Evolutionary conservation across 2,888 invertebrate genomes (phyloP), one percentile per base, ranked within the genome.

Genomic region (Aporophyla lueneburgensis): DNA sequence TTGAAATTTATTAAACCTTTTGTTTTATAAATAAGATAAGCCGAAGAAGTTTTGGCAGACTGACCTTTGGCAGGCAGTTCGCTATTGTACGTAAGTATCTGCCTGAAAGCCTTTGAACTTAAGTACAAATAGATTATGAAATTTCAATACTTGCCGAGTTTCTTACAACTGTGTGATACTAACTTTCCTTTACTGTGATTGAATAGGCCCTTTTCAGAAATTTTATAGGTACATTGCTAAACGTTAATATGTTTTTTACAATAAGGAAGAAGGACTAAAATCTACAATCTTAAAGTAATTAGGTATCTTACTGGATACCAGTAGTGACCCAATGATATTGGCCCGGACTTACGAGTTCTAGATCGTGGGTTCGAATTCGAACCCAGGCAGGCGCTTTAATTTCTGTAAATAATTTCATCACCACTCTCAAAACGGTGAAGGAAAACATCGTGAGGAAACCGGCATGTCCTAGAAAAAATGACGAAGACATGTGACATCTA

Each of bases 1-100:
- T 93, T 85, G 86, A 89, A 92, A 93, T 92, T 93, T 92, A 94
- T 93, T 93, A 94, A 94, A 91, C 92, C 92, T 90, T 93, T 94
- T 92, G 92, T 93, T 91, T 87, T 90, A 86, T 91, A 90, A 92
- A 93, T 93, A 90, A 91, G 92, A 93, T 93, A 93, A 93, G 91
- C 90, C 89, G 89, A 88, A 80, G 86, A 94, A 93, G 91, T 93
- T 93, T 92, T 87, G 89, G 88, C 70, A 84, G 84, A 87, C 89
- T 92, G 92, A 92, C 90, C 91, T 91, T 92, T 91, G 87, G 89
- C 87, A 77, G 80, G 59, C 80, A 81, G 84, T 81, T 86, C 58
- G 53, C 84, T 81, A 74, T 84, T 82, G 79, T 86, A 80, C 70
- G 74, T 81, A 79, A 58, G 77, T 88, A 81, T 78, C 76, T 84